Evolutionary conservation across 2,113 vertebrate species (phyloP).

Genomic region (Acrocephalus arundinaceus): DNA sequence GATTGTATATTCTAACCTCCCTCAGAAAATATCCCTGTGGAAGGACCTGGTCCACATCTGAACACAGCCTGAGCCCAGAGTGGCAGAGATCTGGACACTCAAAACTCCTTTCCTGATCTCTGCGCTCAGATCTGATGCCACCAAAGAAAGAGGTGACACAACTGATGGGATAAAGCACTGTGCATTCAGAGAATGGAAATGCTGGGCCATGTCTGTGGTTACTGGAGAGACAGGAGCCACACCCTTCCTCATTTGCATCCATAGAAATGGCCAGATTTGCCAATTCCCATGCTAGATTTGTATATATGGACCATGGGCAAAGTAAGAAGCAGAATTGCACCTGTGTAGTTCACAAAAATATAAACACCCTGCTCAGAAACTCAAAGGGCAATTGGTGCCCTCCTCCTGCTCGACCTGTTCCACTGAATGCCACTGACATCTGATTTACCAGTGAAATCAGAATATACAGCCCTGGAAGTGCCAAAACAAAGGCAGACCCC

Average conservation of each 20-base stretch:
- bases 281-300: rapidly evolving
- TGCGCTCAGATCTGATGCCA: rapidly evolving
- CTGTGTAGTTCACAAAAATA: rapidly evolving
- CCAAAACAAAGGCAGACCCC: background rate
- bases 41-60: background rate
- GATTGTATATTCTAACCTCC: background rate
- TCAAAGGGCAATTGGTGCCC: background rate
- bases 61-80: background rate
- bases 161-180: rapidly evolving
- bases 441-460: background rate
- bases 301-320: rapidly evolving
- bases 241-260: background rate
- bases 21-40: background rate
- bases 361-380: background rate
- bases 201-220: background rate
- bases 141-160: background rate
- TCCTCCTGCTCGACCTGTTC: background rate
- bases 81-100: background rate
- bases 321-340: background rate
- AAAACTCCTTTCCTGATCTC: background rate
- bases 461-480: background rate
- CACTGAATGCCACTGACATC: background rate
- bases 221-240: too few species aligned
- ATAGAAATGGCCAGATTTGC: background rate
- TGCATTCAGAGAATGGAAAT: background rate